These are phyloP conservation scores for Penaeus chinensis DNA, from an alignment of 1,140 invertebrate species.

Conservation along the genomic window DNA sequence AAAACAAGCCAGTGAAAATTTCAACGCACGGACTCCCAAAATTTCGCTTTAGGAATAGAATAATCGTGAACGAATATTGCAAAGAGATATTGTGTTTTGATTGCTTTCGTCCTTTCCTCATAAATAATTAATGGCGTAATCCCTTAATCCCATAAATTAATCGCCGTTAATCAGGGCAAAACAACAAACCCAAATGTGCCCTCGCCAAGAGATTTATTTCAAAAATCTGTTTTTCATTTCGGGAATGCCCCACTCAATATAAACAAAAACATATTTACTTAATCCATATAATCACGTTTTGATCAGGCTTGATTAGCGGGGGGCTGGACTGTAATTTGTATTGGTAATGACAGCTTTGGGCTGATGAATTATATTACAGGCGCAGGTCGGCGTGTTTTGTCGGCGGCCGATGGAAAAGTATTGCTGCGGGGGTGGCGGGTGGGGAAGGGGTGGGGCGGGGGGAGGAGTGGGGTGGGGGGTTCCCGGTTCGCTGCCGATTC, in stretches of 20 bases:
- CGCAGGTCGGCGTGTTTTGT: conserved; percentile 42
- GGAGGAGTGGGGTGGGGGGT: too few species aligned
- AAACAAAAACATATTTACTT: conserved; percentile 59
- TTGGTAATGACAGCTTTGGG: conserved; percentile 56
- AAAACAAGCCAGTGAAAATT: too few species aligned
- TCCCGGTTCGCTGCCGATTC: too few species aligned
- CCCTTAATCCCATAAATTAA: conserved; percentile 23
- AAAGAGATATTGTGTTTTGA: too few species aligned
- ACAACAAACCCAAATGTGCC: conserved; percentile 35
- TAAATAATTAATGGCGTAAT: too few species aligned
- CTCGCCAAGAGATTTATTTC: conserved; percentile 46
- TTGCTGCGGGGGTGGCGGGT: background rate
- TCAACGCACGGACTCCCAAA: too few species aligned
- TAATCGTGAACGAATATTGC: too few species aligned
- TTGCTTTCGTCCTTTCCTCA: too few species aligned
- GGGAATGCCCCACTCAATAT: conserved; percentile 46
- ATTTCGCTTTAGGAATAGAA: too few species aligned
- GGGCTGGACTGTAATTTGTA: conserved; percentile 56
- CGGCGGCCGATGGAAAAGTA: background rate
- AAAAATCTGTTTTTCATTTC: conserved; percentile 45
- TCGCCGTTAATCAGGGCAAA: background rate
- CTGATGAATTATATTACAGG: conserved; percentile 55
- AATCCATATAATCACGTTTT: conserved; percentile 52
- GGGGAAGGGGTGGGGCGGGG: too few species aligned
- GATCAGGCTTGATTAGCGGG: conserved; percentile 52